These are phyloP conservation scores for Neolamprologus sp. DNA, from an alignment of 2,113 vertebrate genomes.

Conservation along the genomic window DNA sequence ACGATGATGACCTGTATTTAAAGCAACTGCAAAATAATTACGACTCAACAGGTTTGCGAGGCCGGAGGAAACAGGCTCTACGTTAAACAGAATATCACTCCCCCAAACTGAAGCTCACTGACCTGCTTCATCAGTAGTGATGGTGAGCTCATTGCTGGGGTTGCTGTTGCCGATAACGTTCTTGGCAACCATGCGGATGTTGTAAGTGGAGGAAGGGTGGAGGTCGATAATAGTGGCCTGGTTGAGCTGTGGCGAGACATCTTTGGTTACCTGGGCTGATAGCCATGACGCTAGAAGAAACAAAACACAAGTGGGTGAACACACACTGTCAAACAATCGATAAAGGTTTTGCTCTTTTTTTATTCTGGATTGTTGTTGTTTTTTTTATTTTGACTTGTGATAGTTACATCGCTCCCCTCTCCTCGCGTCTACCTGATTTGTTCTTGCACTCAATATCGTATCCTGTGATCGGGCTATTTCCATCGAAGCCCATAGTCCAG, in stretches of 20 bases:
- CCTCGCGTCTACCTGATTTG: slow-evolving; percentile 80
- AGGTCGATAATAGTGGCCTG: slow-evolving; percentile 99
- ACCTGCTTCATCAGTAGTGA: slow-evolving; percentile 98
- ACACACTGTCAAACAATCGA: neutral
- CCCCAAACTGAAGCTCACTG: neutral
- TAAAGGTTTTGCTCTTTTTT: neutral
- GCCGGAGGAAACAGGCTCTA: neutral
- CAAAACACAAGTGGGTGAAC: neutral
- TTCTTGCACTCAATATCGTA: slow-evolving; percentile 99
- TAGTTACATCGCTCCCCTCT: neutral
- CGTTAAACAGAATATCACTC: neutral
- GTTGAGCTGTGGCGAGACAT: slow-evolving; percentile 97
- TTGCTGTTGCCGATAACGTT: slow-evolving; percentile 97
- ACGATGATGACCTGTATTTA: slow-evolving; percentile 10
- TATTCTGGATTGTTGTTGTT: neutral
- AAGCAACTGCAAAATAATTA: slow-evolving; percentile 7
- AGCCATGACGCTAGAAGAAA: slow-evolving; percentile 87
- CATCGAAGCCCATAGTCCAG: slow-evolving; percentile 98
- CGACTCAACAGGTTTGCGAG: neutral
- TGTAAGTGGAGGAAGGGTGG: slow-evolving; percentile 98
- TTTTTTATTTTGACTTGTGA: neutral
- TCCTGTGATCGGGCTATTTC: slow-evolving; percentile 97
- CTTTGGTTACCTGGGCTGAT: slow-evolving; percentile 97
- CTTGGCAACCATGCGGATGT: slow-evolving; percentile 98
- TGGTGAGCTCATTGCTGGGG: slow-evolving; percentile 98